These are phyloP conservation scores for Molossus alvarezi DNA, from an alignment of 2,797 vertebrate genomes.

Conservation along the genomic window DNA sequence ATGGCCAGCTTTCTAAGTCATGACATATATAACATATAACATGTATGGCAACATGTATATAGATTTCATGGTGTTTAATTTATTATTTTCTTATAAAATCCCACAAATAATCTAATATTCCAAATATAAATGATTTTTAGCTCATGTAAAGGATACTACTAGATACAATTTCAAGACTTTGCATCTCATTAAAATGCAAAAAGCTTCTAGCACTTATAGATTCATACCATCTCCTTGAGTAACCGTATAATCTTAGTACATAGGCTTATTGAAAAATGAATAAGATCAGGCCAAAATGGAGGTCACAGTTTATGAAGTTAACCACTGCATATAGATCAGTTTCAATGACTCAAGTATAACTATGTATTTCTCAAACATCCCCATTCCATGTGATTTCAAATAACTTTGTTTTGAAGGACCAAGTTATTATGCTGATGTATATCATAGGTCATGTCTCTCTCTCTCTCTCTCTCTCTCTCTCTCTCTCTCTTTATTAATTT, in stretches of 20 bases:
- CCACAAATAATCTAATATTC: conserved; percentile 1
- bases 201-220: background rate
- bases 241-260: background rate
- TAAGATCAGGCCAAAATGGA: background rate
- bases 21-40: background rate
- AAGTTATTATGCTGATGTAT: background rate
- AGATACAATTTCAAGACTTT: background rate
- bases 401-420: background rate
- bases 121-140: conserved; percentile 33
- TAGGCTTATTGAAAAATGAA: conserved; percentile 9
- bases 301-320: background rate
- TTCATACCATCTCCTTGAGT: background rate
- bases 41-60: background rate
- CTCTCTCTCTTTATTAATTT: too few species aligned
- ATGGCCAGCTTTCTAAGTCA: conserved; percentile 26
- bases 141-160: background rate
- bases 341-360: background rate
- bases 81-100: background rate
- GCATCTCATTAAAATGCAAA: conserved; percentile 17
- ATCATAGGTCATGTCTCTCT: background rate
- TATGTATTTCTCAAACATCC: background rate
- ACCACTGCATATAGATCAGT: background rate
- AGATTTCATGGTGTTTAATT: background rate
- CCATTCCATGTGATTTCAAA: background rate
- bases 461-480: too few species aligned